Evolutionary conservation across 1,140 invertebrate genomes (phyloP).

Genomic region (Drosophila lini): DNA sequence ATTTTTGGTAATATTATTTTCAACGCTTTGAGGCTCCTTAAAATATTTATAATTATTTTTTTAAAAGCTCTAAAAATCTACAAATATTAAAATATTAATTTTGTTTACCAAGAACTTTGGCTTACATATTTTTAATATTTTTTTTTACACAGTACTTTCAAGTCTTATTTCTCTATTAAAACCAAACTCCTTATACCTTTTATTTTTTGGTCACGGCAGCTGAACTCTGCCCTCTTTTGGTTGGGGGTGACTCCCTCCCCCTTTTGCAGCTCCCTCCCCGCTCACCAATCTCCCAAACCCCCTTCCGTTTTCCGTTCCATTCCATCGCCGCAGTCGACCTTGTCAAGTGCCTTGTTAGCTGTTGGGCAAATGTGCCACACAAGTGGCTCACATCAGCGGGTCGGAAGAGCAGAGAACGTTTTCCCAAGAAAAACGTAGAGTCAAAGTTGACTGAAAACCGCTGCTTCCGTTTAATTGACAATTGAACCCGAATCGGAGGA

Average conservation of each 20-base stretch:
- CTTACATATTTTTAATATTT: neutral
- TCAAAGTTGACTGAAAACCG: conserved; percentile 68
- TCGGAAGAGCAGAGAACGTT: conserved; percentile 18
- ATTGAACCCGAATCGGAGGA: conserved; percentile 60
- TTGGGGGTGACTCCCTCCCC: conserved; percentile 68
- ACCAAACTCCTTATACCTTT: conserved; percentile 1
- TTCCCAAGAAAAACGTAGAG: conserved; percentile 61
- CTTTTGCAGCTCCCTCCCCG: neutral
- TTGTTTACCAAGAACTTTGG: neutral
- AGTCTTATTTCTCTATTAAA: neutral
- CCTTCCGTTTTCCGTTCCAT: neutral
- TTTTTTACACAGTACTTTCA: conserved; percentile 3
- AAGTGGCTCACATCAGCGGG: conserved; percentile 84
- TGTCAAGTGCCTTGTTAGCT: conserved; percentile 69
- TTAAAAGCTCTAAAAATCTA: too few relatives aligned
- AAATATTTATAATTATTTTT: too few relatives aligned
- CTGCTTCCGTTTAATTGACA: conserved; percentile 80
- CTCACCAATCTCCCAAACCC: neutral
- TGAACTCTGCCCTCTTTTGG: conserved; percentile 44
- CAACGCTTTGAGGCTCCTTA: too few relatives aligned
- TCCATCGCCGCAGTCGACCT: conserved; percentile 35
- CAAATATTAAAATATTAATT: too few relatives aligned
- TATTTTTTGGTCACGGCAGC: conserved; percentile 54
- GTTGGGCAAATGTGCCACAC: conserved; percentile 76
- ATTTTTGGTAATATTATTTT: too few relatives aligned